phyloP scores from a whole-genome alignment of 2,888 invertebrate species.

The Drosophila quinaria region DNA sequence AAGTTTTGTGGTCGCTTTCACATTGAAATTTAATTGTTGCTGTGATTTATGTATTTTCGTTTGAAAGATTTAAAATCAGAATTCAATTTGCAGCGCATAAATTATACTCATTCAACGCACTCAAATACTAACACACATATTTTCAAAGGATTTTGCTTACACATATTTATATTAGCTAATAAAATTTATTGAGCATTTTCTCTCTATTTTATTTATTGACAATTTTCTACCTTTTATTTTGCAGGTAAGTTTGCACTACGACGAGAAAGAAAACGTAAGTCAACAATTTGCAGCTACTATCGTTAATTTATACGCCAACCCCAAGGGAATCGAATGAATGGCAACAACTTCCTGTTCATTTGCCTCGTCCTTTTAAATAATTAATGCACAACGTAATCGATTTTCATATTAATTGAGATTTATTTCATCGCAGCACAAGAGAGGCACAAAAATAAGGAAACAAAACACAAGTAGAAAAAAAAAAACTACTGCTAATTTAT shows the following conservation, averaged over 20 bases:
- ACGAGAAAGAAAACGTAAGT: constrained; percentile 84
- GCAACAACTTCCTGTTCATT: constrained; percentile 48
- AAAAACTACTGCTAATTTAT: constrained; percentile 64
- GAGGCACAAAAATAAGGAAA: constrained; percentile 7
- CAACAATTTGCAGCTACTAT: constrained; percentile 30
- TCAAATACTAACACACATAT: neutral
- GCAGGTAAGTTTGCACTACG: constrained; percentile 81
- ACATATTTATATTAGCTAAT: constrained; percentile 24
- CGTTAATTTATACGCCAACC: constrained; percentile 38
- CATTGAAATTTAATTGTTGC: constrained; percentile 58
- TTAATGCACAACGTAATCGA: constrained; percentile 72
- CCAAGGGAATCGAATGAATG: constrained; percentile 26
- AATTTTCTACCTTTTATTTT: constrained; percentile 56
- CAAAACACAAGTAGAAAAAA: constrained; percentile 9
- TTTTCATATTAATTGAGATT: constrained; percentile 82
- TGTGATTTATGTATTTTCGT: constrained; percentile 60
- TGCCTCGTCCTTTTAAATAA: constrained; percentile 68
- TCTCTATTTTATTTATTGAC: constrained; percentile 48
- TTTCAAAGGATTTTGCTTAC: neutral
- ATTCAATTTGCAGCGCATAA: constrained; percentile 52
- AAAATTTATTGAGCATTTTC: constrained; percentile 31
- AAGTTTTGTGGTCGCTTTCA: constrained; percentile 25
- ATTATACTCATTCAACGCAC: constrained; percentile 23
- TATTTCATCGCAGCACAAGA: constrained; percentile 50
- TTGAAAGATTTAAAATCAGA: constrained; percentile 36